Evolutionary conservation across 2,888 invertebrate species (phyloP), one percentile per base, ranked within the genome.

Genomic region (Philereme transversata): DNA sequence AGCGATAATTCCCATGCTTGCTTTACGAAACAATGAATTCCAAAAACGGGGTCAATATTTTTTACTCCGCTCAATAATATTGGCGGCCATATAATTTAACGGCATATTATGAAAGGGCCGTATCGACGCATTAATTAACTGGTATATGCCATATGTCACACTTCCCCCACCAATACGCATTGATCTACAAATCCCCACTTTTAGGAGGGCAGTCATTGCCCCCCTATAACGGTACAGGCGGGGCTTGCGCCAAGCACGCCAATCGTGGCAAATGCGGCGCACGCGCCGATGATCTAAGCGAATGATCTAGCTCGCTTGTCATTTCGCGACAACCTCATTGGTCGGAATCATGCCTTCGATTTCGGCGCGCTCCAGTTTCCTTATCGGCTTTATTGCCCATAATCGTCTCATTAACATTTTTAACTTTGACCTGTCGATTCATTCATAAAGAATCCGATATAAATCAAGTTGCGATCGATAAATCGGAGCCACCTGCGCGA

Each of bases 211-310:
- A 85, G 87, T 85, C 86, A 86, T 72, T 88, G 86, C 90, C 90
- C 89, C 90, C 83, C 87, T 86, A 79, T 90, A 89, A 90, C 91
- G 89, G 90, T 88, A 83, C 88, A 90, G 91, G 91, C 91, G 91
- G 81, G 86, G 91, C 90, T 73, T 86, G 74, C 74, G 79, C 70
- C 69, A 76, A 78, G 78, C 79, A 88, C 90, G 87, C 91, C 91
- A 91, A 91, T 91, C 85, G 85, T 84, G 76, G 84, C 81, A 78
- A 84, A 79, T 80, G 84, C 73, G 73, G 79, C 83, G 81, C 84
- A 71, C 75, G 79, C 86, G 78, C 73, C 77, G 84, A 81, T 84
- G 81, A 87, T 89, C 89, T 88, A 90, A 90, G 83, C 89, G 89
- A 88, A 88, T 88, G 88, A 90, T 90, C 91, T 92, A 91, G 90